Percentiles rank a stretch among this genome's conserved stretches.
Conservation (phyloP, 2,797 vertebrate species). For the Graptemys geographica region DNA sequence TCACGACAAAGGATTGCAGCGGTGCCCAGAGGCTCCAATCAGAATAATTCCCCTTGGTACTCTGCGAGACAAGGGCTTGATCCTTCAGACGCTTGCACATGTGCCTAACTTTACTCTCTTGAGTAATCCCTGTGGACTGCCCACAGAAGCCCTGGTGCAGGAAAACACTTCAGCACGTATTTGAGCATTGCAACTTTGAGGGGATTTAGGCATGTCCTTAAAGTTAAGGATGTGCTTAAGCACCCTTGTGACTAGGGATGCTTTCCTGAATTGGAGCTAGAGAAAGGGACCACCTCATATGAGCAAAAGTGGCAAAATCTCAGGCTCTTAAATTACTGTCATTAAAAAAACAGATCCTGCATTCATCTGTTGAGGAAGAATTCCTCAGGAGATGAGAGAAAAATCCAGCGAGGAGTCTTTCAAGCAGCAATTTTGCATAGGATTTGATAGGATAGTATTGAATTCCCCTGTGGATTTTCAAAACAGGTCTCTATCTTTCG, state of each 20-base stretch:
- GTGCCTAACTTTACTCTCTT: not conserved
- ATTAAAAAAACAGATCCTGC: not conserved
- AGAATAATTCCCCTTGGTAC: too few species aligned
- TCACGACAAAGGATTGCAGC: not conserved
- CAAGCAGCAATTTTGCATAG: constrained; percentile 12
- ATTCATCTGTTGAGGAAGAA: not conserved
- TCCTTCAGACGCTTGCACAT: not conserved
- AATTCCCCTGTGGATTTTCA: constrained; percentile 6
- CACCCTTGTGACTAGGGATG: not conserved
- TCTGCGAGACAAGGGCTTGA: not conserved
- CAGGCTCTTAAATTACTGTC: not conserved
- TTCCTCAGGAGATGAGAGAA: constrained; percentile 29
- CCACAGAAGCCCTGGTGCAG: not conserved
- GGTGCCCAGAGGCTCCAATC: not conserved
- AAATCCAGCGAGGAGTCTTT: not conserved
- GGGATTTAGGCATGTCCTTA: not conserved
- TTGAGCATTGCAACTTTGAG: not conserved
- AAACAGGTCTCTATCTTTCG: constrained; percentile 20
- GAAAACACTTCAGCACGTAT: not conserved
- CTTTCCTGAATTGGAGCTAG: not conserved
- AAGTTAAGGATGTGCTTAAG: not conserved
- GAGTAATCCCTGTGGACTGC: not conserved
- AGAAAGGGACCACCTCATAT: not conserved
- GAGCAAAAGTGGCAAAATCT: not conserved
- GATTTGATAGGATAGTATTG: constrained; percentile 30